phyloP scores from a whole-genome alignment of 2,113 vertebrate species.

The Campylomormyrus tamandua region DNA sequence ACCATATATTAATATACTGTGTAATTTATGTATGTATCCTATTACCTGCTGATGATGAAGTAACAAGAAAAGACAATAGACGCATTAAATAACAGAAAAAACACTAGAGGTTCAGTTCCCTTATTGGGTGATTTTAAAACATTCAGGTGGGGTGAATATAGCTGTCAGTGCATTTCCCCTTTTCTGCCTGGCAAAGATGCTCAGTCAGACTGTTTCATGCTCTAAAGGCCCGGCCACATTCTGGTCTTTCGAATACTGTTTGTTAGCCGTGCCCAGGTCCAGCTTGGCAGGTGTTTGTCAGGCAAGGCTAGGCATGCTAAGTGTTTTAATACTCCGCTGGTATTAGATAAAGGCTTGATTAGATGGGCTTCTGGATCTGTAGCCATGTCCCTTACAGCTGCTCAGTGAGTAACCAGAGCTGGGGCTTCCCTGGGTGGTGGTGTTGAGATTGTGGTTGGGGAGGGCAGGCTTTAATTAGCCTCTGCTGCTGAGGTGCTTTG shows the following conservation, averaged over 20 bases:
- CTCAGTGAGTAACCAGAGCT: conserved; percentile 20
- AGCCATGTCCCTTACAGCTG: not conserved
- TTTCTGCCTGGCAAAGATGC: not conserved
- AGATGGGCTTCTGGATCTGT: not conserved
- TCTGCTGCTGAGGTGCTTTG: conserved; percentile 32
- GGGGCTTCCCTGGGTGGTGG: conserved; percentile 9
- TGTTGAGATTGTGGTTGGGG: not conserved
- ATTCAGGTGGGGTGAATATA: not conserved
- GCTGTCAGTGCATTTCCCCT: not conserved
- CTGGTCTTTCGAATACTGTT: not conserved
- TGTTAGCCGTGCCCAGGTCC: not conserved
- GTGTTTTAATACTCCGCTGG: not conserved
- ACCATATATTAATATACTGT: not conserved
- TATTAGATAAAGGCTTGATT: not conserved
- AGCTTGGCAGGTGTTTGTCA: not conserved
- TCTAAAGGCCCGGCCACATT: not conserved
- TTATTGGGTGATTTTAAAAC: not conserved
- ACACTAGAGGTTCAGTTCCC: not conserved
- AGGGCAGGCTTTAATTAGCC: conserved; percentile 38
- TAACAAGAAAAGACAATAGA: not conserved
- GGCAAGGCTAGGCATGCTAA: not conserved
- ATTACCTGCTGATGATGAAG: not conserved
- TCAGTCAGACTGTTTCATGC: not conserved
- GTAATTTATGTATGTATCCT: not conserved
- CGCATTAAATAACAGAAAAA: not conserved